A percentile compares a stretch with the other conserved stretches of the same genome.
phyloP scores from a whole-genome alignment of 2,113 vertebrate species.

The Pontoporia blainvillei region DNA sequence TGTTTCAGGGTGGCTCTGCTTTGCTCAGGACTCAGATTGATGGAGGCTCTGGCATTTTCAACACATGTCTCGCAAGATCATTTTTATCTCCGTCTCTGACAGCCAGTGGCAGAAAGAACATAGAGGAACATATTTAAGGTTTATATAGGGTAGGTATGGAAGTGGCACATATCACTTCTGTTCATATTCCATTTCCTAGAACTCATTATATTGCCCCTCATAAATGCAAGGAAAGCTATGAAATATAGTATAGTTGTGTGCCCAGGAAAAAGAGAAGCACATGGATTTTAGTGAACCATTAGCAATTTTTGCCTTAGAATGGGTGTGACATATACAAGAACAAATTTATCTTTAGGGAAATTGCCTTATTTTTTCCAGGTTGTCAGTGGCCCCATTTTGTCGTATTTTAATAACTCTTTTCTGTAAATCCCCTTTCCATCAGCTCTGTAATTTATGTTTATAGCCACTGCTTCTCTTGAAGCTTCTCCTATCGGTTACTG shows the following conservation, averaged over 20 bases:
- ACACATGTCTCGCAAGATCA: background rate
- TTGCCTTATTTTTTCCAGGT: background rate
- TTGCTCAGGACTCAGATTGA: background rate
- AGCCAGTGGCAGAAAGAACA: background rate
- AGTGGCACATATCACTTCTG: background rate
- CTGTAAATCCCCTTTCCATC: background rate
- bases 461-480: background rate
- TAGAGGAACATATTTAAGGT: background rate
- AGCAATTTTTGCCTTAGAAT: background rate
- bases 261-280: background rate
- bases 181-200: background rate
- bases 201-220: background rate
- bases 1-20: background rate
- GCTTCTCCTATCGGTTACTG: background rate
- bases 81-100: background rate
- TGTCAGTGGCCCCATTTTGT: background rate
- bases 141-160: background rate
- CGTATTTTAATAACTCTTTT: background rate
- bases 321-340: background rate
- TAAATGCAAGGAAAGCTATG: background rate
- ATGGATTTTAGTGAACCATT: background rate
- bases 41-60: background rate
- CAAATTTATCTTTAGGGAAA: background rate
- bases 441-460: background rate
- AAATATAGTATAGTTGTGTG: background rate